Evolutionary conservation across 2,888 invertebrate species (phyloP), one percentile per base, ranked within the genome.

Genomic region (Ellobium chinense): DNA sequence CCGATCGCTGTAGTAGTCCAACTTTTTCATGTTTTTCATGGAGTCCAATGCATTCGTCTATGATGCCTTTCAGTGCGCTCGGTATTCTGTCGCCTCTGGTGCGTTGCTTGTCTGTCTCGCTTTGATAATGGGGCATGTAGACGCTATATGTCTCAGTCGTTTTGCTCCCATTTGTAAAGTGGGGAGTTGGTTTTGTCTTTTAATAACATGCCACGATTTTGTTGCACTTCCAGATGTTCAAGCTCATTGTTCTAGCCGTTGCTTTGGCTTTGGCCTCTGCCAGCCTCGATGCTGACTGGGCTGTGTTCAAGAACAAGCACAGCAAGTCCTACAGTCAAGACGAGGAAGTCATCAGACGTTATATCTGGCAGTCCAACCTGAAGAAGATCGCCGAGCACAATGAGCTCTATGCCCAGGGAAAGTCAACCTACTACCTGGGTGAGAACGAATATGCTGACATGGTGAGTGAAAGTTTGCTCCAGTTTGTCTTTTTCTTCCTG

Each of bases 391-490:
- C 88, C 65, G 81, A 83, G n/a, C 46, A 80, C 27, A 89, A 89
- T 83, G 89, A 89, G 80, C 78, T 85, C 9, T 83, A 85, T 70
- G 87, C 86, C 54, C 87, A 88, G n/a, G 89, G 89, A 4, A 12
- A 82, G 9, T 83, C 87, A 73, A 85, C 87, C 12, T 90, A 83
- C 84, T 85, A 87, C 76, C 80, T 90, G 58, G 89, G 87, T 21
- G 86, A 90, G 80, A 90, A 90, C 81, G 81, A 88, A 78, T 89
- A 84, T 74, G 87, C 85, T 24, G 89, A 89, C 92, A 94, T 96
- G 94, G 96, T 96, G 93, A 91, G 88, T 83, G n/a, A n/a, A n/a
- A n/a, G n/a, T n/a, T n/a, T 58, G 27, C 29, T 14, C 14, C 12
- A 18, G 54, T 18, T n/a, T n/a, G n/a, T n/a, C n/a, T n/a, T n/a